These are phyloP conservation scores for Aphelenchoides fujianensis DNA, from an alignment of 1,140 invertebrate species.

Conservation along the genomic window DNA sequence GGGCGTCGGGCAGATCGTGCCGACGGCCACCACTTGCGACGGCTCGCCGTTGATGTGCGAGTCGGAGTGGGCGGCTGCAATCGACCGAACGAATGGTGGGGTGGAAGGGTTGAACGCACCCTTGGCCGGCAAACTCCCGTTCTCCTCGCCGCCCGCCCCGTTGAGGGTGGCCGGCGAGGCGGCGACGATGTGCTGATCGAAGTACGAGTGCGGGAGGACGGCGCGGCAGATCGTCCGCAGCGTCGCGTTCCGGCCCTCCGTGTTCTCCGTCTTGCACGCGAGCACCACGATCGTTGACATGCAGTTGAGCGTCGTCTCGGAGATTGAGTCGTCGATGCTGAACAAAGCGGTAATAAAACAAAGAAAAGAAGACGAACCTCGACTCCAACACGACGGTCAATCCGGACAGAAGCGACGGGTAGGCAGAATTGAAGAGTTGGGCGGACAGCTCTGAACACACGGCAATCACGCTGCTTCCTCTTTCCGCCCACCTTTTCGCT, in stretches of 20 bases:
- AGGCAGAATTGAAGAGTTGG: constrained; percentile 86
- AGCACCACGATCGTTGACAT: constrained; percentile 81
- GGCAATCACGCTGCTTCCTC: no score
- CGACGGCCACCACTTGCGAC: constrained; percentile 55
- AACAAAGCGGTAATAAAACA: constrained; percentile 24
- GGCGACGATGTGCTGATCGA: constrained; percentile 63
- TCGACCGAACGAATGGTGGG: background rate
- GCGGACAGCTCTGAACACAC: constrained; percentile 67
- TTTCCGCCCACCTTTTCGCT: constrained; percentile 40
- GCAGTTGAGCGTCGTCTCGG: constrained; percentile 83
- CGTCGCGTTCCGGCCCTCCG: constrained; percentile 79
- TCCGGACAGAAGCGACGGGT: constrained; percentile 86
- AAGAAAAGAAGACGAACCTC: constrained; percentile 67
- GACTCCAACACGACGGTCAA: constrained; percentile 86
- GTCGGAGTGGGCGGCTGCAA: background rate
- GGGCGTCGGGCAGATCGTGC: constrained; percentile 64
- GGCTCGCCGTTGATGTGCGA: constrained; percentile 10
- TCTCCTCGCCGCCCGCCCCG: background rate
- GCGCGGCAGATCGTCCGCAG: constrained; percentile 88
- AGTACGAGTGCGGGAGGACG: constrained; percentile 89
- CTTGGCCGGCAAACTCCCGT: constrained; percentile 13
- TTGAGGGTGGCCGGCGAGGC: constrained; percentile 22
- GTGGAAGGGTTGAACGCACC: background rate
- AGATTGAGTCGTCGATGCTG: constrained; percentile 82
- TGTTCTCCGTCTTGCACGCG: constrained; percentile 74